Percentiles rank a stretch among this genome's conserved stretches.
Evolutionary conservation across 1,140 invertebrate species (phyloP).

Genomic region (Yoshiicerus persimilis): DNA sequence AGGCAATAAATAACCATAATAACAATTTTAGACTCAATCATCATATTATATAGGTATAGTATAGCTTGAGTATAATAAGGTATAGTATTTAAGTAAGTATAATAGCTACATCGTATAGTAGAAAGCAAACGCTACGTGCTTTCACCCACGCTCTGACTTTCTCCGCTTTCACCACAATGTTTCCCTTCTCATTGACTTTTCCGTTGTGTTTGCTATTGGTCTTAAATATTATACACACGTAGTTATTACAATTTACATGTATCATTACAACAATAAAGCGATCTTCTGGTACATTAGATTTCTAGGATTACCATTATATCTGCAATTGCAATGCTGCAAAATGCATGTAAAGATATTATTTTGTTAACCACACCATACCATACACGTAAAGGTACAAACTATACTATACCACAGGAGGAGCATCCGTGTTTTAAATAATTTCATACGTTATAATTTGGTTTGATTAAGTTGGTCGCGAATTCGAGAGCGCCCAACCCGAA

Average conservation of each 20-base stretch:
- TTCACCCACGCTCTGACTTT: background rate
- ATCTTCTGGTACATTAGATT: too few species aligned
- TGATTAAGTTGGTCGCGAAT: background rate
- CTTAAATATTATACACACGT: background rate
- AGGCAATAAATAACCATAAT: conserved; percentile 22
- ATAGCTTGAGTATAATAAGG: background rate
- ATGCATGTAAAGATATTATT: background rate
- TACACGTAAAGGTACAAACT: background rate
- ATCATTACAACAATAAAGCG: background rate
- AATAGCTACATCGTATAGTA: background rate
- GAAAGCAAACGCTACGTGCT: background rate
- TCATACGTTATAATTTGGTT: background rate
- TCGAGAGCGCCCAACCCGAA: background rate
- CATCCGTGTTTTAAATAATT: background rate
- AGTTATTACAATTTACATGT: background rate
- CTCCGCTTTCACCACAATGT: background rate
- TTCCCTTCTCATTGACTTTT: background rate
- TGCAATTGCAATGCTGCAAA: too few species aligned
- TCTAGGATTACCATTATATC: background rate
- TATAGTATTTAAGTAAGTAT: background rate
- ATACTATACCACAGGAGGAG: background rate
- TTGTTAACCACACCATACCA: background rate
- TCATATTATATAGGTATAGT: background rate
- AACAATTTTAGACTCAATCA: background rate
- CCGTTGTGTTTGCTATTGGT: background rate